These are phyloP conservation scores for Cynaeus angustus DNA, from an alignment of 2,888 invertebrate species.

Conservation along the genomic window DNA sequence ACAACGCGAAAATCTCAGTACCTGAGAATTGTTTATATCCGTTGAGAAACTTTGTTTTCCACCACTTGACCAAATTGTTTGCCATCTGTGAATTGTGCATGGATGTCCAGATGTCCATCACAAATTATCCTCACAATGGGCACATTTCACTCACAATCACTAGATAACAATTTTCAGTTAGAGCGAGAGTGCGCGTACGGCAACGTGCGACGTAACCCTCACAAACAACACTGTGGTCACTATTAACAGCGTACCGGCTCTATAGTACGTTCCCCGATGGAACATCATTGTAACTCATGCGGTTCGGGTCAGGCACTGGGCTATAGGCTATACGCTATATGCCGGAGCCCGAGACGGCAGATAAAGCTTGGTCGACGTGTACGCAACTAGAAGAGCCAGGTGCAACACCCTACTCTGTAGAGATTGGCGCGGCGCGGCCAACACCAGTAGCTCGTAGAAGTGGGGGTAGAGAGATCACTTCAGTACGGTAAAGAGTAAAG, in stretches of 20 bases:
- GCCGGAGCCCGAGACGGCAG: constrained; percentile 34
- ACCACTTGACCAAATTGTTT: constrained; percentile 85
- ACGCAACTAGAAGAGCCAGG: constrained; percentile 52
- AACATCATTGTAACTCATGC: constrained; percentile 44
- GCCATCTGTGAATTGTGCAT: constrained; percentile 76
- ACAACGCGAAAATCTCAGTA: constrained; percentile 62
- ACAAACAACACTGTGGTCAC: constrained; percentile 37
- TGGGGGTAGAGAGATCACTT: constrained; percentile 37
- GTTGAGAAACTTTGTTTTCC: constrained; percentile 84
- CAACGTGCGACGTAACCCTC: constrained; percentile 27
- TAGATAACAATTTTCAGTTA: constrained; percentile 12
- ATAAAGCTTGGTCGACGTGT: constrained; percentile 49
- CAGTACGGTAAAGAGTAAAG: constrained; percentile 15
- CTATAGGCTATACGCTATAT: constrained; percentile 13
- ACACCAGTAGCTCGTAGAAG: constrained; percentile 46
- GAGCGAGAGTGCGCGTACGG: constrained; percentile 4
- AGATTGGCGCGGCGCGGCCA: constrained; percentile 48
- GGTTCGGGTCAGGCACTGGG: constrained; percentile 41
- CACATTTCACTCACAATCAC: constrained; percentile 33
- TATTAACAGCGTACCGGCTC: constrained; percentile 44
- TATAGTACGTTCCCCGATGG: constrained; percentile 46
- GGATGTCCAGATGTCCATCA: constrained; percentile 52
- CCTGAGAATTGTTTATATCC: constrained; percentile 84
- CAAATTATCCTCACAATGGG: constrained; percentile 36
- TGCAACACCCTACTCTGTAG: constrained; percentile 51